Base-by-base conservation (phyloP, 2,113 vertebrate species). In the Mesitornis unicolor region DNA sequence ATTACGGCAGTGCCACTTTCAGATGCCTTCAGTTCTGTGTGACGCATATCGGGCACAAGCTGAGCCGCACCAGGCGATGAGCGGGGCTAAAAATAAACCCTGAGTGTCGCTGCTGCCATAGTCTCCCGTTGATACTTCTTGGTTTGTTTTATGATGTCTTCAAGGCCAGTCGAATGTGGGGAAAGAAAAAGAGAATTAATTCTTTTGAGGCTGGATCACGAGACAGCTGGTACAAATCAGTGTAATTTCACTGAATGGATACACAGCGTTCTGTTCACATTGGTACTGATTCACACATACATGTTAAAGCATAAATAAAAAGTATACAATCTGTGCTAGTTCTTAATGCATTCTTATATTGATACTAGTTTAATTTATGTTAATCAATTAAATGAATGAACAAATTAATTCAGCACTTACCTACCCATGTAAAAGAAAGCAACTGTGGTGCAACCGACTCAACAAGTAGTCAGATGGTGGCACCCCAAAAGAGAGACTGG, bases 361-460 rank as follows among this genome's bases (percentile, higher is more conserved):
- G 89, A 95, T 93, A 89, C 40, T 47, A 48, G 42, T 91, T 96
- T 93, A 91, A 78, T 50, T 80, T 74, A 50, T 47, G 53, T 33
- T 95, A 91, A 88, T 78, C 92, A 84, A 78, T 60, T 21, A 51
- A 68, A 50, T 13, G 61, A 84, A 78, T 75, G 56, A 48, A 28
- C 33, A 40, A 33, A 82, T 31, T 53, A 65, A 81, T 28, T 65
- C 45, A 77, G 57, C n/a, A 33, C 54, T 79, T 93, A 48, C 36
- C 45, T 82, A 24, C 12, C 45, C 11, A 14, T 8, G n/a, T 84
- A 61, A 53, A 74, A 54, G 38, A 69, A 80, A 42, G 17, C n/a
- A 38, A 36, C 35, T 2, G 9, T 3, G 14, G 11, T 45, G 26
- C 57, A 68, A 20, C 8, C 31, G 56, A 35, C 48, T 60, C 74